Evolutionary conservation across 1,140 invertebrate species (phyloP).

Genomic region (Pteromalus puparum): DNA sequence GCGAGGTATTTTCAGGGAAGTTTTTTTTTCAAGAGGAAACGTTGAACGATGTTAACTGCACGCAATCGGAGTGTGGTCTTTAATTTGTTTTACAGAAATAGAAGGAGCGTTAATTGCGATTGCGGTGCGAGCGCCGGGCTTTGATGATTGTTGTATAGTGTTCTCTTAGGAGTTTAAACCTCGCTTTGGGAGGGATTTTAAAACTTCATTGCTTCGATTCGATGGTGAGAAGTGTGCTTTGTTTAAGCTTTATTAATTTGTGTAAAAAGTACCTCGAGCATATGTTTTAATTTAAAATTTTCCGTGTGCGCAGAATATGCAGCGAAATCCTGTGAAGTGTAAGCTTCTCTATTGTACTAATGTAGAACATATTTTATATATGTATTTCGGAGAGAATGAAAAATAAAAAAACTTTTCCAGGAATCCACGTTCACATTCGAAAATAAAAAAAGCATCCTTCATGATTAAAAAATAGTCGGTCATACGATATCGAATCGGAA

Average conservation of each 20-base stretch:
- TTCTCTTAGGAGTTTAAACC: too few relatives aligned
- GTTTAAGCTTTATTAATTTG: too few relatives aligned
- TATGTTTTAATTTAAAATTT: neutral
- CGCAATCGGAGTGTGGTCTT: neutral
- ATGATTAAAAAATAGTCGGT: neutral
- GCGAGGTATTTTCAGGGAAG: neutral
- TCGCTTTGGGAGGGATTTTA: too few relatives aligned
- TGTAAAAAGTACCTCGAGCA: too few relatives aligned
- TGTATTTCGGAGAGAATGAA: neutral
- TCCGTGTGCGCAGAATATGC: too few relatives aligned
- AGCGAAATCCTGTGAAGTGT: too few relatives aligned
- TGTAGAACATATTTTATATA: neutral
- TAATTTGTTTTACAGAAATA: constrained; percentile 1
- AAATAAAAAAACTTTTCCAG: neutral
- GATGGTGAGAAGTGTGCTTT: too few relatives aligned
- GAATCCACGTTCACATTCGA: neutral
- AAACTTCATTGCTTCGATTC: too few relatives aligned
- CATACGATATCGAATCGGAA: too few relatives aligned
- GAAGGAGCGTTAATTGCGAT: neutral
- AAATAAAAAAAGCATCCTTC: neutral
- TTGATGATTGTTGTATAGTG: too few relatives aligned
- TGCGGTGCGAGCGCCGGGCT: too few relatives aligned
- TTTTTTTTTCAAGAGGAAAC: neutral
- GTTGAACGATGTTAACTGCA: neutral
- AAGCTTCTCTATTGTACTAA: neutral